Percentiles rank a stretch among this genome's conserved stretches.
Evolutionary conservation across 2,888 invertebrate species (phyloP).

Genomic region (Stenodera caucasica): DNA sequence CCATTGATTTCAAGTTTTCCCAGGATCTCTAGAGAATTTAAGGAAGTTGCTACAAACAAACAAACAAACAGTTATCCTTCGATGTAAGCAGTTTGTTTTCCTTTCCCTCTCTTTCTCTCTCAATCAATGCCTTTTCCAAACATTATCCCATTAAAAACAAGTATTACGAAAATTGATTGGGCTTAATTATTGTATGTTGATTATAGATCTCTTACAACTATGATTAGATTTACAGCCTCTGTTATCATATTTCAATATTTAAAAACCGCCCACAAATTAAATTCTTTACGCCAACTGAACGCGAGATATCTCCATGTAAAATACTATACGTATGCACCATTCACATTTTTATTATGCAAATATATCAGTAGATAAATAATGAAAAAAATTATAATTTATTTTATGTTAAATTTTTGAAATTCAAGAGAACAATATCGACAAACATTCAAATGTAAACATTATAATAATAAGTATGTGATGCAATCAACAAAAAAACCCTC

Average conservation of each 20-base stretch:
- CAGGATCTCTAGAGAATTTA: neutral
- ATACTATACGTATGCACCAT: neutral
- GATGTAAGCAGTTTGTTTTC: neutral
- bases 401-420: too few species aligned
- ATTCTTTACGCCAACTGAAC: conserved; percentile 14
- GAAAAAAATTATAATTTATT: too few species aligned
- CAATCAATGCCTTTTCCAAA: neutral
- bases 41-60: too few species aligned
- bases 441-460: conserved; percentile 3
- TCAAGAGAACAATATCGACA: neutral
- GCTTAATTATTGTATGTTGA: conserved; percentile 20
- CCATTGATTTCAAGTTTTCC: neutral
- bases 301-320: neutral
- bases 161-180: conserved; percentile 13
- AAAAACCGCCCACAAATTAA: conserved; percentile 21
- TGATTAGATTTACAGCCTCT: conserved; percentile 7
- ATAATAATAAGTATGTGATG: neutral
- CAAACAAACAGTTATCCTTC: neutral
- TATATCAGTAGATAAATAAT: too few species aligned
- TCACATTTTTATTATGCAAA: neutral
- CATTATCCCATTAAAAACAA: neutral
- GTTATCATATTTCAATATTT: conserved; percentile 22
- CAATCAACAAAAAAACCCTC: neutral
- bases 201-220: conserved; percentile 14
- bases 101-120: neutral